Evolutionary conservation across 2,113 vertebrate genomes (phyloP).

Genomic region (Ochotona curzoniae): DNA sequence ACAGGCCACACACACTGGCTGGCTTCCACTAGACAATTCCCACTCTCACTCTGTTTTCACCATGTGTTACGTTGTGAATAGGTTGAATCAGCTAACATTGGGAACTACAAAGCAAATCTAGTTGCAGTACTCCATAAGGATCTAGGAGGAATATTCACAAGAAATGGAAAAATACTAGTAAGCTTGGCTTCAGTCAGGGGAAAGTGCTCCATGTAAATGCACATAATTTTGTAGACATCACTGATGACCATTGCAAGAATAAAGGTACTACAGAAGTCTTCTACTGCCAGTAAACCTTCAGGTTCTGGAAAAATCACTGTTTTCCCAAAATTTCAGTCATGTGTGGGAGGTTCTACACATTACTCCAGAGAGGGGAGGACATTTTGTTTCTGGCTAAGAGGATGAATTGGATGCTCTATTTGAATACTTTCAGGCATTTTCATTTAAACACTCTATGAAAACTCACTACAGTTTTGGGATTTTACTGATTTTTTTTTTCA

Average conservation of each 20-base stretch:
- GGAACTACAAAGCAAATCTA: not conserved
- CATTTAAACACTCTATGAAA: not conserved
- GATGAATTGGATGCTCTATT: not conserved
- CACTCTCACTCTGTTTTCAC: not conserved
- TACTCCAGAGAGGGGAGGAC: constrained; percentile 2
- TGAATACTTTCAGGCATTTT: constrained; percentile 6
- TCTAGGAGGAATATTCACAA: constrained; percentile 44
- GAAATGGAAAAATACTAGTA: constrained; percentile 23
- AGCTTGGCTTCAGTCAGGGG: not conserved
- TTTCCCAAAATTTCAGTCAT: constrained; percentile 31
- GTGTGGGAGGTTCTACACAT: not conserved
- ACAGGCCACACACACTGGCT: not conserved
- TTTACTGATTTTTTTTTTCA: too few relatives aligned
- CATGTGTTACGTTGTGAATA: not conserved
- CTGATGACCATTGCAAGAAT: constrained; percentile 20
- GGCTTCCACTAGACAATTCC: constrained; percentile 33
- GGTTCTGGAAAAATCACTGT: not conserved
- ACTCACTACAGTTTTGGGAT: not conserved
- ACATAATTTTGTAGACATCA: not conserved
- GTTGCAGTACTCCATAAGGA: not conserved
- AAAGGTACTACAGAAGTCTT: not conserved
- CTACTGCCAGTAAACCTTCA: not conserved
- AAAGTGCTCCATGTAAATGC: not conserved
- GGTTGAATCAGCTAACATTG: constrained; percentile 33
- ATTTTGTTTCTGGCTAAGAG: constrained; percentile 20